Evolutionary conservation across 2,888 invertebrate species (phyloP).

Genomic region (Seladonia tumulorum): DNA sequence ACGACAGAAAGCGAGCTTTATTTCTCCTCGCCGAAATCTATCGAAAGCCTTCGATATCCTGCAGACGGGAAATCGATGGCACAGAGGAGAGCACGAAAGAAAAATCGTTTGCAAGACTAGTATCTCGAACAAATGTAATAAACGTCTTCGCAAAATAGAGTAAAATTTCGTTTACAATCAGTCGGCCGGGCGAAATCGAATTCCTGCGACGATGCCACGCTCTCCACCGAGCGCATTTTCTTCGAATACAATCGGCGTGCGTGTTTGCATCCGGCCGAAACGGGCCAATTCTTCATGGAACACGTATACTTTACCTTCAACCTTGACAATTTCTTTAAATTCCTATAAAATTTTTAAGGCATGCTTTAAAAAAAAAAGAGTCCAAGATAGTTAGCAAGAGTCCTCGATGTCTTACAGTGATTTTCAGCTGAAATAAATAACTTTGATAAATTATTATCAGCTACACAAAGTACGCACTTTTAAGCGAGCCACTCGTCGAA

Average conservation of each 20-base stretch:
- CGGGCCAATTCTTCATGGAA: neutral
- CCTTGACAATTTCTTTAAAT: neutral
- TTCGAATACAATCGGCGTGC: slow-evolving; percentile 5
- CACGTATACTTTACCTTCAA: neutral
- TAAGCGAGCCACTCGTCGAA: neutral
- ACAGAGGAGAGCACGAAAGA: slow-evolving; percentile 8
- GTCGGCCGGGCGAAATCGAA: slow-evolving; percentile 25
- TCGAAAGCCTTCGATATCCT: slow-evolving; percentile 48
- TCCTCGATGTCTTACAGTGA: too few relatives aligned
- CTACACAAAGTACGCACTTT: too few relatives aligned
- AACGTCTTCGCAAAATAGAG: slow-evolving; percentile 45
- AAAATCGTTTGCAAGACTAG: slow-evolving; percentile 34
- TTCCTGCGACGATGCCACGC: slow-evolving; percentile 5
- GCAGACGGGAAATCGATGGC: slow-evolving; percentile 16
- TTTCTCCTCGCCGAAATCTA: slow-evolving; percentile 33
- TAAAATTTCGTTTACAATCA: slow-evolving; percentile 47
- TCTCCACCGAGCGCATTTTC: neutral
- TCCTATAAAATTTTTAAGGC: neutral
- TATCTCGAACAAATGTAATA: slow-evolving; percentile 44
- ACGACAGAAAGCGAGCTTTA: slow-evolving; percentile 39
- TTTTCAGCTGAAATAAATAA: too few relatives aligned
- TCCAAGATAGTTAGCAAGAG: too few relatives aligned
- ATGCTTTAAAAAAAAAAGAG: too few relatives aligned
- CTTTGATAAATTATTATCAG: too few relatives aligned
- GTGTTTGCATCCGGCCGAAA: neutral